A percentile compares a stretch with the other conserved stretches of the same genome.
Conservation (phyloP, 2,888 invertebrate genomes). For the Trachelus tabidus region DNA sequence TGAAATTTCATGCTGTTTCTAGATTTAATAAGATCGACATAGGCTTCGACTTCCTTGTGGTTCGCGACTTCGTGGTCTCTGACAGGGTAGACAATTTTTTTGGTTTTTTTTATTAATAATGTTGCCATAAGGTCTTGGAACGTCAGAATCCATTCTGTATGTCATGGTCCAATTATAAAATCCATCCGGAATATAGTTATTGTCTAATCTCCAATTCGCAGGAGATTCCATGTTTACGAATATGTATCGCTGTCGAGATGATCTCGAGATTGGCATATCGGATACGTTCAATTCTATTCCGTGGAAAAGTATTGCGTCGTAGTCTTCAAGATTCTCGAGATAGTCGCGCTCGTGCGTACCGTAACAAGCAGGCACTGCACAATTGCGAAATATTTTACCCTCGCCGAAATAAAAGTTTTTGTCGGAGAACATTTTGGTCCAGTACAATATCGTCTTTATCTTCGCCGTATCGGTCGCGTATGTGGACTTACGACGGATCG, state of each 20-base stretch:
- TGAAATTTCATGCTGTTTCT: neutral
- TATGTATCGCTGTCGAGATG: constrained; percentile 63
- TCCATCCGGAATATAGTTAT: constrained; percentile 27
- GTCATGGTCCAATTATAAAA: constrained; percentile 70
- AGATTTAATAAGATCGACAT: neutral
- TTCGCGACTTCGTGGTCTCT: neutral
- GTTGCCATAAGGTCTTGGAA: constrained; percentile 60
- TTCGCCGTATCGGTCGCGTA: neutral
- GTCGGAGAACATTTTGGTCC: neutral
- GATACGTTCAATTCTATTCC: neutral
- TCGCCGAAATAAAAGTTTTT: neutral
- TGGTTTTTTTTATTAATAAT: constrained; percentile 43
- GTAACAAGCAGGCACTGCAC: neutral
- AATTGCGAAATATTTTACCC: neutral
- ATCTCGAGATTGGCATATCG: constrained; percentile 32
- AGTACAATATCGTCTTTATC: neutral
- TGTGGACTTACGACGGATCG: neutral
- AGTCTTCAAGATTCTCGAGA: neutral
- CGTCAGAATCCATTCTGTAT: constrained; percentile 67
- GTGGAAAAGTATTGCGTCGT: neutral
- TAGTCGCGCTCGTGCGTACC: neutral
- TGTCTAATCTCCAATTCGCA: constrained; percentile 12
- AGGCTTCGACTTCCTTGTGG: neutral
- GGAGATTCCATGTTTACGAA: constrained; percentile 64
- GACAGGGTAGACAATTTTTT: neutral